phyloP scores from a whole-genome alignment of 2,888 invertebrate species.

The Lasiommata megera region DNA sequence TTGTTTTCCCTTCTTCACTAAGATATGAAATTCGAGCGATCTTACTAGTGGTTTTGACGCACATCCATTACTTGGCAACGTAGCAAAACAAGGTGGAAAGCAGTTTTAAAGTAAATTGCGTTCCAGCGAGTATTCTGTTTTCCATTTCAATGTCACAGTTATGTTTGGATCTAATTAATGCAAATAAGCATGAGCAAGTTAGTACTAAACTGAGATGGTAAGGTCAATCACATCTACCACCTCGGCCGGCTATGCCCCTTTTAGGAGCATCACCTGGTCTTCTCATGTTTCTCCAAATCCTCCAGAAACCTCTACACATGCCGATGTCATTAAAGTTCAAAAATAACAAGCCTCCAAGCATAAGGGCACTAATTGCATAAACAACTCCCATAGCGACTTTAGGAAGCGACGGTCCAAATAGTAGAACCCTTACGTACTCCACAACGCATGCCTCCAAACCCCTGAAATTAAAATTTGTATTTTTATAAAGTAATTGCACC shows the following conservation, averaged over 20 bases:
- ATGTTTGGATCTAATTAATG: no score
- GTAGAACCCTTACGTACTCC: conserved; percentile 38
- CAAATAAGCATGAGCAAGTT: no score
- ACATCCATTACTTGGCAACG: no score
- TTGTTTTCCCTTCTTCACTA: no score
- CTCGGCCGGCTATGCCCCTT: background rate
- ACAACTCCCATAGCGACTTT: conserved; percentile 84
- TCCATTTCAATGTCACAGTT: no score
- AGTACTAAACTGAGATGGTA: background rate
- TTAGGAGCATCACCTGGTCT: conserved; percentile 37
- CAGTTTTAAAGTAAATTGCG: no score
- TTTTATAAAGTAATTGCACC: background rate
- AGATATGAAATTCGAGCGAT: no score
- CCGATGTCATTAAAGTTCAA: conserved; percentile 86
- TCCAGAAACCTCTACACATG: conserved; percentile 84
- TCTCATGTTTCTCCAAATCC: conserved; percentile 83
- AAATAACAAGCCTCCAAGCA: conserved; percentile 68
- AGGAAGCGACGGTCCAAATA: conserved; percentile 71
- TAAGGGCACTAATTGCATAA: conserved; percentile 74
- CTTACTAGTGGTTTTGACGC: no score
- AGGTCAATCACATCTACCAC: background rate
- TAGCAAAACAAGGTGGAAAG: no score
- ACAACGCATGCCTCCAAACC: conserved; percentile 37
- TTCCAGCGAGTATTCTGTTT: no score
- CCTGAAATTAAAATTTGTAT: conserved; percentile 33